phyloP scores from a whole-genome alignment of 2,888 invertebrate genomes.

The Philaethria dido region DNA sequence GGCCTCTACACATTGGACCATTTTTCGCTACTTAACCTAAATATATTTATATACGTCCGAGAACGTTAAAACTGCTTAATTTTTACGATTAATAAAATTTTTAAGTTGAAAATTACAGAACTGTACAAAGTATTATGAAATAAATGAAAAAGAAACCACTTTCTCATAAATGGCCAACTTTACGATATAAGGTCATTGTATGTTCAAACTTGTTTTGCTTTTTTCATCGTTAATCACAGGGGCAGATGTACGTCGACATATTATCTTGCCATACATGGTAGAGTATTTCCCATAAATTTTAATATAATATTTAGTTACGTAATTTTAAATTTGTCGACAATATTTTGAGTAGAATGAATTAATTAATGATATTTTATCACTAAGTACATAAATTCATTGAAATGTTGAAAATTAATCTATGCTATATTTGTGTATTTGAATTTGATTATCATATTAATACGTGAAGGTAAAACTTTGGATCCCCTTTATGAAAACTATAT shows the following conservation, averaged over 20 bases:
- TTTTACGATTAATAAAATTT: constrained; percentile 16
- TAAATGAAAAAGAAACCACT: constrained; percentile 29
- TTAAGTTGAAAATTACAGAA: constrained; percentile 4
- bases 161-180: constrained; percentile 36
- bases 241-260: constrained; percentile 32
- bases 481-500: too few relatives aligned
- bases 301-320: constrained; percentile 16
- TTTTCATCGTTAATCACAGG: constrained; percentile 41
- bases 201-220: constrained; percentile 37
- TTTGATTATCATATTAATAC: too few relatives aligned
- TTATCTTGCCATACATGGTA: constrained; percentile 26
- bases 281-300: constrained; percentile 28
- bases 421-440: too few relatives aligned
- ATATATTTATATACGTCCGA: background rate
- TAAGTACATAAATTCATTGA: too few relatives aligned
- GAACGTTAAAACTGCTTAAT: background rate
- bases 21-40: background rate
- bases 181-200: constrained; percentile 34
- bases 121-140: constrained; percentile 11
- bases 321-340: constrained; percentile 5
- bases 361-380: background rate
- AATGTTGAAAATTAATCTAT: too few relatives aligned
- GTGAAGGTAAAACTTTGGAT: too few relatives aligned
- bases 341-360: background rate
- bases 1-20: background rate